phyloP scores from a whole-genome alignment of 2,113 vertebrate genomes.

The Sinocyclocheilus maitianheensis region DNA sequence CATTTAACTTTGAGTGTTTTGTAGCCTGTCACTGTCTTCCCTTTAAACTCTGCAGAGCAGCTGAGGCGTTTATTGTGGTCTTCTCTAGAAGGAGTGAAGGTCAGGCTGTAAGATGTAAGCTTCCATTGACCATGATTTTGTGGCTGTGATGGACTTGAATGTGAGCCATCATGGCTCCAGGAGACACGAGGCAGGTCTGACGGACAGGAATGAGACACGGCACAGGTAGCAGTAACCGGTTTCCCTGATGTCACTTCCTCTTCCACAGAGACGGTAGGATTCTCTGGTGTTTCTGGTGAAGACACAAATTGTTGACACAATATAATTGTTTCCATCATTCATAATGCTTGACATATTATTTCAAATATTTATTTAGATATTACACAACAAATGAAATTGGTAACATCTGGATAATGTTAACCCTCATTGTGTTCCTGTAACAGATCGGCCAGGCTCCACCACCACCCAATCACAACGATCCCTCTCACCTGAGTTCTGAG shows the following conservation, averaged over 20 bases:
- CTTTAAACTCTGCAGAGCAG: slow-evolving; percentile 60
- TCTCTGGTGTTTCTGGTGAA: slow-evolving; percentile 51
- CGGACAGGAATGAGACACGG: slow-evolving; percentile 67
- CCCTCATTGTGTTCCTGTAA: too few species aligned
- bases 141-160: slow-evolving; percentile 5
- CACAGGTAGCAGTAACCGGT: slow-evolving; percentile 58
- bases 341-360: background rate
- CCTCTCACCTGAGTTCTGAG: too few species aligned
- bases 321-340: background rate
- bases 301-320: background rate
- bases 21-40: background rate
- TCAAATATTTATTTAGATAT: background rate
- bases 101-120: slow-evolving; percentile 61
- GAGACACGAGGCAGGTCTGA: slow-evolving; percentile 61
- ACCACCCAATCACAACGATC: too few species aligned
- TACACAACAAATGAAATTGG: too few species aligned
- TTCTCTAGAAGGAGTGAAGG: slow-evolving; percentile 56
- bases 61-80: slow-evolving; percentile 62
- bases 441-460: too few species aligned
- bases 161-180: slow-evolving; percentile 66
- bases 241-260: slow-evolving; percentile 45
- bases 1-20: slow-evolving; percentile 63
- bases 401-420: too few species aligned
- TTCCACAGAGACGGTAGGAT: slow-evolving; percentile 45
- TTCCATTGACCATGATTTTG: slow-evolving; percentile 59